Base-by-base conservation (phyloP, 2,888 invertebrate genomes). In the Nezara viridula region DNA sequence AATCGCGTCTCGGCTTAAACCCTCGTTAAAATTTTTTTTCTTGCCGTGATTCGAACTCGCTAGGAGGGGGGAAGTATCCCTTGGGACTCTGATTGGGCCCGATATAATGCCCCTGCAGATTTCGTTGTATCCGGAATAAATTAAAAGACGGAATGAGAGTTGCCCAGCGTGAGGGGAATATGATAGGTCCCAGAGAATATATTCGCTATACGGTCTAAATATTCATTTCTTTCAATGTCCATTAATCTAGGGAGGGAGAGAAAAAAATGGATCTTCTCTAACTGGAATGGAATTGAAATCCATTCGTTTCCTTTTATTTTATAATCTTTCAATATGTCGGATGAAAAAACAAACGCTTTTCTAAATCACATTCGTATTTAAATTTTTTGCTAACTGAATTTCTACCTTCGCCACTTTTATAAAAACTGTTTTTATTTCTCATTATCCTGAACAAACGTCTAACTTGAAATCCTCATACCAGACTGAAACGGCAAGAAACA, bases 1-100 rank as follows among this genome's bases (percentile, higher is more conserved):
- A 88, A 88, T 60, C 88, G 44, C 88, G 66, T 88, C 55, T 86
- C 52, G 55, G 60, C 88, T 88, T 88, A 44, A 55, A 55, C 60
- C 66, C 55, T 44, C 55, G 60, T 66, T 88, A 88, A 19, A 32
- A 40, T 86, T 86, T 86, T 55, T 86, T 55, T 55, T 40, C 32
- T 37, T 52, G 10, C 40, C 37, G 32, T 37, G 5, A 1, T 32
- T 40, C 40, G 4, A 16, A 21, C 40, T 40, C 40, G 21, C 77
- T 19, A 40, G 40, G 77, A 77, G 24, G 24, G 40, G 24, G 24
- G 40, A 21, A 9, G 7, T 9, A 77, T 19, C 77, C 77, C 77
- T 77, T 77, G 77, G 77, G 77, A 40, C 86, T 47, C 86, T 86
- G 86, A 86, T 86, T 86, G 86, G 86, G n/a, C 21, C 21, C 86